Evolutionary conservation across 2,888 invertebrate genomes (phyloP).

Genomic region (Scaptomyza caliginosa): DNA sequence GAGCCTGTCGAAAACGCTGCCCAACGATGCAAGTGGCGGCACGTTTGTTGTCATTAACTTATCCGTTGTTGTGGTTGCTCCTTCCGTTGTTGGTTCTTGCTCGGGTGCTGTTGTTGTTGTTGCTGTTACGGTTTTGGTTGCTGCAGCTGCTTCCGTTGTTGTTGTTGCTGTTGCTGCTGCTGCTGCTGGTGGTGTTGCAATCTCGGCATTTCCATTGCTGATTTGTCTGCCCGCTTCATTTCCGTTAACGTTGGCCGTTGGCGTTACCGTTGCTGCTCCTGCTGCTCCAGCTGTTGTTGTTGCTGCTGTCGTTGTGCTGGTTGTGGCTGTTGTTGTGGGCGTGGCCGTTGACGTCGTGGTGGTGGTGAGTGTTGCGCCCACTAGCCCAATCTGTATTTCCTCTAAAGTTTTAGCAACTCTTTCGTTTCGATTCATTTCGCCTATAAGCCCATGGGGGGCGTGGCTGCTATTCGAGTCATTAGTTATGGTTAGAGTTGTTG

Average conservation of each 20-base stretch:
- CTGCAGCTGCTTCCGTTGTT: conserved; percentile 1
- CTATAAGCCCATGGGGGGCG: conserved; percentile 20
- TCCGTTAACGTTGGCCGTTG: conserved; percentile 35
- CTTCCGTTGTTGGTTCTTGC: neutral
- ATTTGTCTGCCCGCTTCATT: conserved; percentile 48
- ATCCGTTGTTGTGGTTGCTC: conserved; percentile 7
- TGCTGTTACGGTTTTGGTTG: conserved; percentile 8
- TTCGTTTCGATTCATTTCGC: conserved; percentile 36
- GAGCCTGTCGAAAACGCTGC: conserved; percentile 74
- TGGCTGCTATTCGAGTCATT: conserved; percentile 56
- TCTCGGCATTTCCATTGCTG: conserved; percentile 25
- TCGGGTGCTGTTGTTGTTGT: conserved; percentile 10
- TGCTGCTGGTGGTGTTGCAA: conserved; percentile 14
- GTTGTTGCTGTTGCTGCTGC: conserved; percentile 21
- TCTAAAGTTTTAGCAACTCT: conserved; percentile 46
- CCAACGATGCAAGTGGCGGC: conserved; percentile 44
- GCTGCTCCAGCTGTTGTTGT: conserved; percentile 19
- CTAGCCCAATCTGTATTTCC: conserved; percentile 48
- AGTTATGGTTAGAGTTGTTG: conserved; percentile 44
- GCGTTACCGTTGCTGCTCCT: conserved; percentile 26
- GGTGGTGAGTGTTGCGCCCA: conserved; percentile 14
- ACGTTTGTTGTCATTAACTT: conserved; percentile 55
- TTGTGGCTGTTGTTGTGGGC: conserved; percentile 71
- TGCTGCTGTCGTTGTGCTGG: conserved; percentile 66
- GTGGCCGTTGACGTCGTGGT: conserved; percentile 68